Percentiles rank a stretch among this genome's conserved stretches.
Conservation (phyloP, 1,140 invertebrate species). For the Apis cerana region DNA sequence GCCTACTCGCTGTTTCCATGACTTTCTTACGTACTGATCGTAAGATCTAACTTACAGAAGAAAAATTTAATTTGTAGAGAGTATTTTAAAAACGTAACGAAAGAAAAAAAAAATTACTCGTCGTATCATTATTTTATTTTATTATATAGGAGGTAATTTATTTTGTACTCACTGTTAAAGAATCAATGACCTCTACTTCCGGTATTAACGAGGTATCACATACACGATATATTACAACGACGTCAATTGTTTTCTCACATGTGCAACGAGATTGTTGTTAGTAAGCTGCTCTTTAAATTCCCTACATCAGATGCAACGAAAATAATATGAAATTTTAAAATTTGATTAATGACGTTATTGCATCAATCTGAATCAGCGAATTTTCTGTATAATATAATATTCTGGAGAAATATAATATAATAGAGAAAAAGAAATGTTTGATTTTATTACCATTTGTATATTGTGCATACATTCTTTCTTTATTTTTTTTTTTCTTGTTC, state of each 20-base stretch:
- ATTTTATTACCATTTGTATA: background rate
- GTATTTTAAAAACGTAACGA: background rate
- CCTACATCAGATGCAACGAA: background rate
- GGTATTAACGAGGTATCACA: background rate
- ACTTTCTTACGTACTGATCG: background rate
- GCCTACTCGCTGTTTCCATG: slow-evolving; percentile 18
- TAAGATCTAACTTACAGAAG: background rate
- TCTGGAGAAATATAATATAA: background rate
- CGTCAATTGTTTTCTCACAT: slow-evolving; percentile 20
- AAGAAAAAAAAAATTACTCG: background rate
- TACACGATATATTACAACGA: background rate
- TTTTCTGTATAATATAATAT: slow-evolving; percentile 13
- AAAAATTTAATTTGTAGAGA: background rate
- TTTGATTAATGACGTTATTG: slow-evolving; percentile 4
- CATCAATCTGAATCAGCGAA: background rate
- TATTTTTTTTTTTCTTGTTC: background rate
- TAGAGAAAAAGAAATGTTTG: background rate
- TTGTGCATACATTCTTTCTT: background rate
- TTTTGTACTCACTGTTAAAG: too few species aligned
- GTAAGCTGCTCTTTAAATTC: background rate
- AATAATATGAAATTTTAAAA: background rate
- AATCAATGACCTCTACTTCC: background rate
- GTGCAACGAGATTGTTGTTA: slow-evolving; percentile 12
- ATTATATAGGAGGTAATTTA: too few species aligned
- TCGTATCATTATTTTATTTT: background rate